Base-by-base conservation (phyloP, 2,113 vertebrate species). In the Monarcha castaneiventris region DNA sequence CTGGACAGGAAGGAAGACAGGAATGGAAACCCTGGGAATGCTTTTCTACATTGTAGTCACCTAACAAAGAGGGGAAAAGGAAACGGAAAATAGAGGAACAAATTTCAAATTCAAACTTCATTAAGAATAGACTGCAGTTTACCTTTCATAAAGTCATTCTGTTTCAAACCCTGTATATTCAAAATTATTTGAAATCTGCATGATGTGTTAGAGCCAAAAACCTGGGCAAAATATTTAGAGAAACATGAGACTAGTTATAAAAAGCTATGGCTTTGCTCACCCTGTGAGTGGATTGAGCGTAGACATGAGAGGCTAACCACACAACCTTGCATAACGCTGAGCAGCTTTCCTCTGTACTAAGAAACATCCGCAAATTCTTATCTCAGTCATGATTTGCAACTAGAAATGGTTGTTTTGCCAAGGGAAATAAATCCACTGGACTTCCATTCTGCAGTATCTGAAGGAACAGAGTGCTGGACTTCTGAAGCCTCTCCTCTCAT, bases 11-110 rank as follows among this genome's bases (percentile, higher is more conserved):
- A 97, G 95, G 89, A 97, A 96, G 61, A 46, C 3, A 10, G 72
- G 64, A 78, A 84, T 78, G 33, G 86, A 90, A 93, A 63, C 30
- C 11, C 8, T 3, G 68, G 35, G 86, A 86, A 94, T 26, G 35
- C 59, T 90, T 78, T 88, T 84, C 61, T 72, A 4, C 51, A 61
- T 59, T 89, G 83, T 87, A 67, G 32, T 56, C 33, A 15, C 29
- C n/a, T 69, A 92, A 96, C 92, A 97, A 96, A 91, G 91, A 78
- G 16, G 4, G 94, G 96, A 96, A 97, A 78, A 30, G 93, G 94
- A 95, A 95, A 87, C 1, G 61, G 93, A 94, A 94, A 84, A 86
- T 51, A 39, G 54, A 78, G 17, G 64, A 22, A 84, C 56, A 75
- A 81, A 64, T 94, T 84, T 74, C 61, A 44, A 30, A 43, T 59